phyloP scores from a whole-genome alignment of 2,113 vertebrate genomes.

The Phylloscopus trochiloides region DNA sequence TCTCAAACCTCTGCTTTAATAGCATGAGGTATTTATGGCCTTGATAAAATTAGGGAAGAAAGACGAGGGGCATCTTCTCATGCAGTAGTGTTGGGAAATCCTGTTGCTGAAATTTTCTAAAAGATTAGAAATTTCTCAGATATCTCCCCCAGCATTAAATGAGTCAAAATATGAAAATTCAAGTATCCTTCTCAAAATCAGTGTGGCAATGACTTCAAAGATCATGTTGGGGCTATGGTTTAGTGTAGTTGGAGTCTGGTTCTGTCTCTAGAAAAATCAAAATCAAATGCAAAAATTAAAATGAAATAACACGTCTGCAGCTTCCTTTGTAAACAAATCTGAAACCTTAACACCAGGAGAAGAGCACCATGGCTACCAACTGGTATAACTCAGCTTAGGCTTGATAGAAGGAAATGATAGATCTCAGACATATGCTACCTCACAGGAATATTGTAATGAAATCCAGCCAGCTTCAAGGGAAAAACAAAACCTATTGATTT shows the following conservation, averaged over 20 bases:
- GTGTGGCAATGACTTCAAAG: not conserved
- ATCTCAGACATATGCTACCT: not conserved
- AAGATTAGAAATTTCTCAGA: not conserved
- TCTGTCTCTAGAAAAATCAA: not conserved
- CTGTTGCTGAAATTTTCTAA: not conserved
- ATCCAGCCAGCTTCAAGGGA: not conserved
- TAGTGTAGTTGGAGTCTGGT: not conserved
- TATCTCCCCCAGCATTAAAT: not conserved
- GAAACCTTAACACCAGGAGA: not conserved
- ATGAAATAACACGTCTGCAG: not conserved
- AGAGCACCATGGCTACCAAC: not conserved
- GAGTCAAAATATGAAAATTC: not conserved
- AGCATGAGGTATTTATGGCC: not conserved
- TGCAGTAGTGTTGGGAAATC: not conserved
- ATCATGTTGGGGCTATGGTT: not conserved
- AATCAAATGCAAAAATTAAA: not conserved
- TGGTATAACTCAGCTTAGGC: not conserved
- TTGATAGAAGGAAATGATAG: not conserved
- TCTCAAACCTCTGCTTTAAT: not conserved
- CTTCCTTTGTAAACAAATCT: not conserved
- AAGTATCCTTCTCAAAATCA: not conserved
- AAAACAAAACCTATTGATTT: conserved; percentile 36
- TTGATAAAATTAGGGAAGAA: not conserved
- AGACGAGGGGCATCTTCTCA: not conserved
- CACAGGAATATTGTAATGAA: conserved; percentile 43